A percentile compares a stretch with the other conserved stretches of the same genome.
Evolutionary conservation across 2,888 invertebrate species (phyloP).

Genomic region (Mythimna vitellina): DNA sequence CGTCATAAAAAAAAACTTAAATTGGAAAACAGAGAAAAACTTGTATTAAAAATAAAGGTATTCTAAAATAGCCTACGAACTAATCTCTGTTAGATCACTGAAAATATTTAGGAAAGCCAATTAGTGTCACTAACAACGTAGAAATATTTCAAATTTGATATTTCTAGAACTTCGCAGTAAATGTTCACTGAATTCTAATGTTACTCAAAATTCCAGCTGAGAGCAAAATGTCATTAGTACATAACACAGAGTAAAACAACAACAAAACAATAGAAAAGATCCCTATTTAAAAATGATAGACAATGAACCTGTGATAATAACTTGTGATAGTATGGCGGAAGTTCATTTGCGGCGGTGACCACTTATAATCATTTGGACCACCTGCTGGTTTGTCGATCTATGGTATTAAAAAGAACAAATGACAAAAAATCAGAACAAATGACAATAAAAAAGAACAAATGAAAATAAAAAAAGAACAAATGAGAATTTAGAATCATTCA

Average conservation of each 20-base stretch:
- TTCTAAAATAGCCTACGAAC: slow-evolving; percentile 5
- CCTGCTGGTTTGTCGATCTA: too few species aligned
- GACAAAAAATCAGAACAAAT: slow-evolving; percentile 31
- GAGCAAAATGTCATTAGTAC: not conserved
- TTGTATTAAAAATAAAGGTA: not conserved
- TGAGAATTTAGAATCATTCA: slow-evolving; percentile 42
- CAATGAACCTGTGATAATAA: not conserved
- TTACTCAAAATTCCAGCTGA: slow-evolving; percentile 6
- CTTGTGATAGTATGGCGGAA: not conserved
- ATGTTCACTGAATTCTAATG: slow-evolving; percentile 5
- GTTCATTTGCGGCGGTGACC: not conserved
- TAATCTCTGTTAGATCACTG: slow-evolving; percentile 2
- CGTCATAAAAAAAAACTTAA: not conserved
- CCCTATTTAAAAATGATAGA: not conserved
- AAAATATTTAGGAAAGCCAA: slow-evolving; percentile 4
- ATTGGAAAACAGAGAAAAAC: not conserved
- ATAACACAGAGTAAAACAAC: slow-evolving; percentile 1
- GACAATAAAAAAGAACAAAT: slow-evolving; percentile 36
- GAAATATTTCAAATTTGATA: slow-evolving; percentile 26
- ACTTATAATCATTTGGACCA: not conserved
- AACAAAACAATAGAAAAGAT: not conserved
- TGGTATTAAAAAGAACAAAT: not conserved
- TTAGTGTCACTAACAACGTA: slow-evolving; percentile 20
- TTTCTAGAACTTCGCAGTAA: slow-evolving; percentile 22
- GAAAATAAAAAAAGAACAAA: slow-evolving; percentile 31